phyloP scores from a whole-genome alignment of 2,888 invertebrate genomes.

The Frankliniella fusca region DNA sequence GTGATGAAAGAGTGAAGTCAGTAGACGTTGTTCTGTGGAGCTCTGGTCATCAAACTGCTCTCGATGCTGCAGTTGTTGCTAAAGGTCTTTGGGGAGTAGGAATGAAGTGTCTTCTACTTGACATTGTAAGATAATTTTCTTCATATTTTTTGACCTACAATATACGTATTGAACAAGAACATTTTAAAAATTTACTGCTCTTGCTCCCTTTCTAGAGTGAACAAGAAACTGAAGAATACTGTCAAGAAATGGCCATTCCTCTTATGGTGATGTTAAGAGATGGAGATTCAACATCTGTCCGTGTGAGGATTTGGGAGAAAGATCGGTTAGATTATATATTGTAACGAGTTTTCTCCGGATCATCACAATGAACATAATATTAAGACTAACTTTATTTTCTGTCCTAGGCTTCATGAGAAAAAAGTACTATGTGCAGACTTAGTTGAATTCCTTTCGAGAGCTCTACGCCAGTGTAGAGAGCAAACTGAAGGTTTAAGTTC shows the following conservation, averaged over 20 bases:
- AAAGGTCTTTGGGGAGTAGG: slow-evolving; percentile 67
- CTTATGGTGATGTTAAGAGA: slow-evolving; percentile 63
- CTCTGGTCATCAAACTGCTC: slow-evolving; percentile 55
- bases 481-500: neutral
- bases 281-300: slow-evolving; percentile 53
- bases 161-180: neutral
- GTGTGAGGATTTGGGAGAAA: slow-evolving; percentile 60
- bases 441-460: slow-evolving; percentile 64
- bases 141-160: slow-evolving; percentile 21
- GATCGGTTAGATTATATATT: slow-evolving; percentile 47
- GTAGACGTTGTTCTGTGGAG: slow-evolving; percentile 66
- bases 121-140: slow-evolving; percentile 46
- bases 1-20: slow-evolving; percentile 51
- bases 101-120: slow-evolving; percentile 59
- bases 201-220: slow-evolving; percentile 47
- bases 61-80: slow-evolving; percentile 51
- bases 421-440: slow-evolving; percentile 60
- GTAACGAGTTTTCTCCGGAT: neutral
- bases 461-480: neutral
- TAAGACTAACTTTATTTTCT: slow-evolving; percentile 24
- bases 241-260: slow-evolving; percentile 57
- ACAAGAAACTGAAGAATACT: slow-evolving; percentile 63
- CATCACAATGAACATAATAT: neutral
- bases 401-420: slow-evolving; percentile 58
- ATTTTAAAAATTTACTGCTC: slow-evolving; percentile 30